Base-by-base conservation (phyloP, 2,797 vertebrate genomes). In the Mormyrus hasselquistii region DNA sequence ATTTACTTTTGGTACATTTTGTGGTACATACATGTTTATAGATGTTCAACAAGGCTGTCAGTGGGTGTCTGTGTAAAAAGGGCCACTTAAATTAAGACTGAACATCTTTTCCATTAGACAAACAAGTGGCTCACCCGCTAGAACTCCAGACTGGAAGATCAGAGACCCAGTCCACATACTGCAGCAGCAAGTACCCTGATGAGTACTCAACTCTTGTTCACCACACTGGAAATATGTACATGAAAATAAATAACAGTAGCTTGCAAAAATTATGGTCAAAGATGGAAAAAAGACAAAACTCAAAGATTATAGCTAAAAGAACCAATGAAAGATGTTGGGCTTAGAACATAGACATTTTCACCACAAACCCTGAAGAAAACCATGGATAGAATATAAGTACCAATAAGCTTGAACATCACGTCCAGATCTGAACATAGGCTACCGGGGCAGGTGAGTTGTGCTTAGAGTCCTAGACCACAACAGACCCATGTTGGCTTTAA, bases 71-170 rank as follows among this genome's bases (percentile, higher is more conserved):
- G 47, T 47, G 41, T 82, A 47, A 82, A 76, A 76, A 82, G 2
- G 38, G 76, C 41, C 41, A 44, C 41, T 82, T 82, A 82, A 47
- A 82, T 82, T 47, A 47, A 82, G 16, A 82, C 41, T 47, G 38
- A 82, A 47, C 19, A 10, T 44, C 76, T 82, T 73, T 25, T 79
- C 34, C 73, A 91, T 91, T 92, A 92, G 93, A 89, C 90, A 86
- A 73, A 90, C 88, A 87, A 92, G 92, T 90, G 93, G 93, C 92
- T 91, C 89, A 93, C 91, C 93, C 93, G 93, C 93, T 44, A 19
- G 76, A 76, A 93, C 92, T 95, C 92, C 92, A 91, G 38, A n/a
- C 83, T 55, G 87, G 34, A 90, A 76, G 41, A 19, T 22, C 29
- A 49, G 2, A 49, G 2, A 88, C 14, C 53, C 53, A 10, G 53